Evolutionary conservation across 2,797 vertebrate species (phyloP).

Genomic region (Glossophaga mutica): DNA sequence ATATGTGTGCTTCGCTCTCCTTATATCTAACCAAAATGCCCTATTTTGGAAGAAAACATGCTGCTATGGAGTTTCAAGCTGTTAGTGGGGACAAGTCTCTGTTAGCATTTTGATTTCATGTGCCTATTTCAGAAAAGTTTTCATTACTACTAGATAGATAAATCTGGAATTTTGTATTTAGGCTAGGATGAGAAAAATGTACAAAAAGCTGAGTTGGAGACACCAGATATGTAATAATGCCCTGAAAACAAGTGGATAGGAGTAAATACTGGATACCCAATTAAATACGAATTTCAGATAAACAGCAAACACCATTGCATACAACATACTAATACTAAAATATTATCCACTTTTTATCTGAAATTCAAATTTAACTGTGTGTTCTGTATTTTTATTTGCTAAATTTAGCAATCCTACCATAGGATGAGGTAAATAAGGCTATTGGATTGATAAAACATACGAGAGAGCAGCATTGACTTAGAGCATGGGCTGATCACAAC

Average conservation of each 20-base stretch:
- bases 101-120: neutral
- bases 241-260: neutral
- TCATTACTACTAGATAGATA: neutral
- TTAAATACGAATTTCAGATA: neutral
- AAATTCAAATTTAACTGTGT: neutral
- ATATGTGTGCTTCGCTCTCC: neutral
- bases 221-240: neutral
- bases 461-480: neutral
- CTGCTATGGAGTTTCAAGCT: neutral
- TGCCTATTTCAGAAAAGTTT: neutral
- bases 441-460: neutral
- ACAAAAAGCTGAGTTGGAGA: neutral
- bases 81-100: neutral
- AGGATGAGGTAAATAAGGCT: neutral
- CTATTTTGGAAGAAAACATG: neutral
- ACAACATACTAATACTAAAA: neutral
- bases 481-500: neutral
- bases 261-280: neutral
- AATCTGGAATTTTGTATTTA: neutral
- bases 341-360: neutral
- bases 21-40: neutral
- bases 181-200: neutral
- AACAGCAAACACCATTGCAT: neutral
- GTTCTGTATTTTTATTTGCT: neutral
- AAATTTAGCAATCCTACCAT: neutral